Evolutionary conservation across 2,888 invertebrate genomes (phyloP).

Genomic region (Hemaris fuciformis): DNA sequence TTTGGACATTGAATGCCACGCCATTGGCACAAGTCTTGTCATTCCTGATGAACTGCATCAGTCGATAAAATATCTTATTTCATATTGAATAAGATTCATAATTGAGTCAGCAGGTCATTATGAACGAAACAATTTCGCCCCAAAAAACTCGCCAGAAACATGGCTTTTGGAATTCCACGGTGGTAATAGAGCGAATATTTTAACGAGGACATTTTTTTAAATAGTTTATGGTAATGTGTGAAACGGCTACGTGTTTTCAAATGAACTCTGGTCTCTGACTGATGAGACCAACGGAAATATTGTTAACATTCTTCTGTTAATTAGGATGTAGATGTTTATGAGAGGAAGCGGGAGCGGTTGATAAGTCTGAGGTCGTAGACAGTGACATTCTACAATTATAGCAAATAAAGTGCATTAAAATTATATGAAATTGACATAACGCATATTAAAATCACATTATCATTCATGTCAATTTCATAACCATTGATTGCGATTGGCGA

Average conservation of each 20-base stretch:
- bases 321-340: constrained; percentile 4
- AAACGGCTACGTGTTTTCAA: constrained; percentile 47
- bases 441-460: too few relatives aligned
- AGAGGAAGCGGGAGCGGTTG: constrained; percentile 5
- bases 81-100: neutral
- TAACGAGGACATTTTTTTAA: constrained; percentile 66
- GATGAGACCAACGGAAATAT: constrained; percentile 53
- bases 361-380: neutral
- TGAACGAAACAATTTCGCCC: neutral
- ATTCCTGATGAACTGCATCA: constrained; percentile 14
- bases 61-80: constrained; percentile 15
- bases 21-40: constrained; percentile 41
- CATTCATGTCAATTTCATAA: too few relatives aligned
- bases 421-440: too few relatives aligned
- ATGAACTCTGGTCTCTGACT: constrained; percentile 38
- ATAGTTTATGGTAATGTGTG: constrained; percentile 51
- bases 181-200: constrained; percentile 69
- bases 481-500: too few relatives aligned
- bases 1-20: constrained; percentile 45
- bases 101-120: neutral
- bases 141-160: neutral
- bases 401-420: too few relatives aligned
- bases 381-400: too few relatives aligned
- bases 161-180: constrained; percentile 42
- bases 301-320: constrained; percentile 60